Evolutionary conservation across 2,888 invertebrate species (phyloP).

Genomic region (Caenorhabditis zanzibari): DNA sequence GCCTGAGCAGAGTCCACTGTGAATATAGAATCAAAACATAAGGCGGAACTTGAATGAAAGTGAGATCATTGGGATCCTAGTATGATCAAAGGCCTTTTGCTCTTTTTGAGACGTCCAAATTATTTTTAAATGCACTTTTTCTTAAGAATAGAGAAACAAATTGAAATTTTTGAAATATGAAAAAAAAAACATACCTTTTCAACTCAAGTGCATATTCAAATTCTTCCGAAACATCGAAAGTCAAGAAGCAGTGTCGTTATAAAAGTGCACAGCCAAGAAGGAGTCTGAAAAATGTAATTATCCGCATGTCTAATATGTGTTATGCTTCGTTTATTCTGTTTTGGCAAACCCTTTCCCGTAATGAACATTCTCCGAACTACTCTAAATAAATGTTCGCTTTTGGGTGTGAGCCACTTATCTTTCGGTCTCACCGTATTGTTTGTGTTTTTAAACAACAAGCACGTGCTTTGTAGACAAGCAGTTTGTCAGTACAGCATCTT

Average conservation of each 20-base stretch:
- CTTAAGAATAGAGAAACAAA: too few species aligned
- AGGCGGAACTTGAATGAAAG: not conserved
- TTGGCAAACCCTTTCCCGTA: not conserved
- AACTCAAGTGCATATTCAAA: not conserved
- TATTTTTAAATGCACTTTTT: not conserved
- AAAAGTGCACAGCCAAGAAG: not conserved
- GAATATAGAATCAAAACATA: conserved; percentile 10
- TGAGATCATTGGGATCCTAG: not conserved
- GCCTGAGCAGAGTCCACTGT: conserved; percentile 30
- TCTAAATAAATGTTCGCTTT: conserved; percentile 7
- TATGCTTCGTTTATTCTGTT: not conserved
- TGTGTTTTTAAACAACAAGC: conserved; percentile 15
- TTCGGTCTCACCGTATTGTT: conserved; percentile 21
- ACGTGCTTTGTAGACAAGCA: conserved; percentile 35
- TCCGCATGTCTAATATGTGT: not conserved
- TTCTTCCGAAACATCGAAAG: not conserved
- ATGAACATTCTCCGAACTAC: conserved; percentile 32
- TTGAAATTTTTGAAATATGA: not conserved
- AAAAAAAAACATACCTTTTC: not conserved
- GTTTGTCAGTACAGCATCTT: conserved; percentile 8
- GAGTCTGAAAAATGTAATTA: not conserved
- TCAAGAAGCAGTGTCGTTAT: too few species aligned
- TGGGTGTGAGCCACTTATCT: conserved; percentile 18
- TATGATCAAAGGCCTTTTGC: not conserved
- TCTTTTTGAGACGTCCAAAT: not conserved